These are phyloP conservation scores for Platypus cylindrus DNA, from an alignment of 2,888 invertebrate genomes.

Conservation along the genomic window DNA sequence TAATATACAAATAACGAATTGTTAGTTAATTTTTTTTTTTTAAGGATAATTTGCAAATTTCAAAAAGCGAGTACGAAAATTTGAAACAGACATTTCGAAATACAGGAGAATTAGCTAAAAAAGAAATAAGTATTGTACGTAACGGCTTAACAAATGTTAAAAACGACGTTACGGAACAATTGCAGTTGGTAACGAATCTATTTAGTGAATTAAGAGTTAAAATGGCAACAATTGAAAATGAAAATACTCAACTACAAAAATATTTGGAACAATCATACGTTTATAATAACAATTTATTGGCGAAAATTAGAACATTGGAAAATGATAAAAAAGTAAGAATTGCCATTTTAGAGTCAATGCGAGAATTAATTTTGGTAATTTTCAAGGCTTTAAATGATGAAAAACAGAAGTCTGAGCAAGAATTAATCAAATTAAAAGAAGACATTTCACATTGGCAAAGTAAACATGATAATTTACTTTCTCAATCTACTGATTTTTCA, in stretches of 20 bases:
- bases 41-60: conserved; percentile 60
- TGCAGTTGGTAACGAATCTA: no score
- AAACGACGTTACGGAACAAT: conserved; percentile 11
- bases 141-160: conserved; percentile 40
- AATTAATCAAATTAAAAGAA: conserved; percentile 13
- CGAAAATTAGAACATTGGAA: conserved; percentile 10
- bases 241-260: no score
- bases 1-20: no score
- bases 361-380: conserved; percentile 12
- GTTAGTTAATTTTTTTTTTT: conserved; percentile 25
- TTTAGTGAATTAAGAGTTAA: no score
- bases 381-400: conserved; percentile 14
- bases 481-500: no score
- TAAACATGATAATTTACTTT: no score
- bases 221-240: no score
- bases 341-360: background rate
- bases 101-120: conserved; percentile 42
- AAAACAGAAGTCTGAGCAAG: conserved; percentile 18
- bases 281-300: conserved; percentile 9
- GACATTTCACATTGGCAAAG: conserved; percentile 19
- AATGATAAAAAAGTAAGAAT: conserved; percentile 12
- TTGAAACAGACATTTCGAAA: conserved; percentile 42
- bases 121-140: conserved; percentile 44
- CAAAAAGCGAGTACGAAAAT: conserved; percentile 51
- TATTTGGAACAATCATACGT: no score